Conservation (phyloP, 2,888 invertebrate species). For the Icerya purchasi region DNA sequence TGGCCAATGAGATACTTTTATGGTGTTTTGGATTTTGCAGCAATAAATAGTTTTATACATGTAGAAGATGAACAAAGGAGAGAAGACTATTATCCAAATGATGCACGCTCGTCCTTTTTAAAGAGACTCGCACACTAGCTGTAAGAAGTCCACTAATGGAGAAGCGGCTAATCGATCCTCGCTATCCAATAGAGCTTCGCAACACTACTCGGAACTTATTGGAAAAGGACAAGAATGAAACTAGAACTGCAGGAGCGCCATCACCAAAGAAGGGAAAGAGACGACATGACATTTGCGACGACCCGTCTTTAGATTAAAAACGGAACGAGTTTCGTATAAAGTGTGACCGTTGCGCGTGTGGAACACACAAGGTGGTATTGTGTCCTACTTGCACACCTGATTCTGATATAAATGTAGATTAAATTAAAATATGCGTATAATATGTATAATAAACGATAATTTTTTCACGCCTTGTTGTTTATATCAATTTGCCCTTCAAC, state of each 20-base stretch:
- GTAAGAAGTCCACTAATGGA: not conserved
- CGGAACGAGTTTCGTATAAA: not conserved
- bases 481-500: not conserved
- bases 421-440: not conserved
- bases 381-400: not conserved
- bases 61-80: not conserved
- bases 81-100: not conserved
- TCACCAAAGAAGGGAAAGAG: not conserved
- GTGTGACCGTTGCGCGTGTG: not conserved
- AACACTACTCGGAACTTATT: not conserved
- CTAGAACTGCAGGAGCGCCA: not conserved
- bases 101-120: not conserved
- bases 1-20: not conserved
- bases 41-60: not conserved
- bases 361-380: not conserved
- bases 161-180: not conserved
- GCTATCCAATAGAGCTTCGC: not conserved
- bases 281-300: too few relatives aligned
- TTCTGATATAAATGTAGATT: not conserved
- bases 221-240: not conserved
- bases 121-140: not conserved
- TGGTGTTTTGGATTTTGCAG: not conserved
- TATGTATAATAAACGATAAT: not conserved
- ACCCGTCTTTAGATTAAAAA: too few relatives aligned
- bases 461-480: not conserved